Base-by-base conservation (phyloP, 2,113 vertebrate genomes). In the Istiophorus platypterus region DNA sequence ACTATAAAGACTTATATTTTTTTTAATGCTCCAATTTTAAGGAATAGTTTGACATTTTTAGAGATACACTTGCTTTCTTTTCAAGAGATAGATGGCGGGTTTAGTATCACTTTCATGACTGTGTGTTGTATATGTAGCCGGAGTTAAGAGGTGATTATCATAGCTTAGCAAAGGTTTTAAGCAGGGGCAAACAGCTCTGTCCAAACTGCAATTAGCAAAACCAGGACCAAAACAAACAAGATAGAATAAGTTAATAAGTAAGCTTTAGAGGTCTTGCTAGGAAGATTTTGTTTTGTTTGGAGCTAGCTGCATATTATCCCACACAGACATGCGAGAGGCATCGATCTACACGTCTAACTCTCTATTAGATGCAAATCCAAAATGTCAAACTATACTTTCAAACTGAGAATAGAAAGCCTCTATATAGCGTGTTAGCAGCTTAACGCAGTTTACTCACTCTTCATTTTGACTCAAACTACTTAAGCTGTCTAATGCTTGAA, bases 381-480 rank as follows among this genome's bases (percentile, higher is more conserved):
- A 42, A 42, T 42, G 41, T 14, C 41, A 42, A 42, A 42, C 41
- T 42, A 42, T 42, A 9, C 41, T 4, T 42, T 42, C 14, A 42
- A 42, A 7, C 12, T 8, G n/a, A 27, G 29, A 37, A 47, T 11
- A 61, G 68, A 51, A n/a, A 17, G 14, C 17, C 18, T 9, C 8
- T 45, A 18, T 29, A 42, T 42, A 4, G 45, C 15, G 7, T 18
- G 22, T 39, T 39, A 39, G 37, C 5, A 10, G 17, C 27, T 76
- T 54, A 24, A 52, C 66, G 31, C 34, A 27, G 18, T 13, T 22
- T 10, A 58, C 6, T 54, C 13, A 12, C 14, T 4, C 24, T 72
- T 20, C 2, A 39, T 52, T 80, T 17, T 65, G 13, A 49, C 69
- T 73, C 69, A 77, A 77, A 54, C 63, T 52, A 42, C 24, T 51